phyloP scores from a whole-genome alignment of 1,140 invertebrate genomes.

The Diuraphis noxia region DNA sequence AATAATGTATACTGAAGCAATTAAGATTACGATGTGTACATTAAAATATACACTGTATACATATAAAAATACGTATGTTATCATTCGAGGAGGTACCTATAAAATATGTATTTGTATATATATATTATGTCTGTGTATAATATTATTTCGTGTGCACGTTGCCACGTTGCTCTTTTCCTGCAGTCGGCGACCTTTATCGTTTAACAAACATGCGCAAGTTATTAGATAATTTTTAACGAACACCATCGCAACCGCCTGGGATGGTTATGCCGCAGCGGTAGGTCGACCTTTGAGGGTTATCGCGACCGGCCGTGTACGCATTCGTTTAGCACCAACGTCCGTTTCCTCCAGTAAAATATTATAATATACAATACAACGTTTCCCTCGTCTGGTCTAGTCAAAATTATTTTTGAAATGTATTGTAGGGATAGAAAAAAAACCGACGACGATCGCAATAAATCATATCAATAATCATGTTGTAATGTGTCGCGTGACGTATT shows the following conservation, averaged over 20 bases:
- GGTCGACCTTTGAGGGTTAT: slow-evolving; percentile 24
- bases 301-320: background rate
- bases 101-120: background rate
- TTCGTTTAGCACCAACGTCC: background rate
- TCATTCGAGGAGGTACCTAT: background rate
- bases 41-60: too few relatives aligned
- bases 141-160: background rate
- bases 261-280: background rate
- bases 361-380: background rate
- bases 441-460: background rate
- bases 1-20: background rate
- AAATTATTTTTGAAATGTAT: background rate
- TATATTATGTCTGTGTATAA: background rate
- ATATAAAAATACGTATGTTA: too few relatives aligned
- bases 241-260: background rate
- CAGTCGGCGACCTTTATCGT: background rate
- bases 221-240: slow-evolving; percentile 38
- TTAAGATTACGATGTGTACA: slow-evolving; percentile 4
- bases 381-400: background rate
- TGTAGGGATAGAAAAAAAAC: background rate
- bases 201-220: background rate
- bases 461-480: background rate
- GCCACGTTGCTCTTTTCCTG: background rate
- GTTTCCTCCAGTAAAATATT: background rate
- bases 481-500: background rate